A percentile compares a stretch with the other conserved stretches of the same genome.
phyloP scores from a whole-genome alignment of 2,113 vertebrate species.

The Nesogale talazaci region DNA sequence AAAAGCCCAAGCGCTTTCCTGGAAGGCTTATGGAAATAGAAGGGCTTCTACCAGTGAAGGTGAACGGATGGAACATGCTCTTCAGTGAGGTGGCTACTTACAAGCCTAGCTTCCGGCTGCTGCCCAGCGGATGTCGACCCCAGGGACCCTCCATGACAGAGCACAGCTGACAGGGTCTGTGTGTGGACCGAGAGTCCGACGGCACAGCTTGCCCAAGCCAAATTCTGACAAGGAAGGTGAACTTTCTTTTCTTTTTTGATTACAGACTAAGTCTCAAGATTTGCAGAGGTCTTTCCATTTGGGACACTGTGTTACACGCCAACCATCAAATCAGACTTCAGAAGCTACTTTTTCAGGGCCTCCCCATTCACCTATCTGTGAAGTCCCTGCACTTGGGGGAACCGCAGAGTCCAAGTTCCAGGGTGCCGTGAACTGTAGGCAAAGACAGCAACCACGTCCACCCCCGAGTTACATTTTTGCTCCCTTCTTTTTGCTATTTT shows the following conservation, averaged over 20 bases:
- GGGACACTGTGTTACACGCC: constrained; percentile 54
- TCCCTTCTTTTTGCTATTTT: background rate
- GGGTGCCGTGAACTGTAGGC: background rate
- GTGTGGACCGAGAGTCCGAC: constrained; percentile 40
- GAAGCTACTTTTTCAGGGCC: constrained; percentile 41
- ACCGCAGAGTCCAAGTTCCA: constrained; percentile 24
- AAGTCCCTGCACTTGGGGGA: constrained; percentile 39
- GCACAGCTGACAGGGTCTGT: no score
- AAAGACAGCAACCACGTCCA: background rate
- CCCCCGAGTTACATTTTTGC: background rate
- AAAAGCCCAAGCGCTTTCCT: constrained; percentile 61
- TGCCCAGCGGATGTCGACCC: no score
- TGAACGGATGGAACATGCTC: constrained; percentile 31
- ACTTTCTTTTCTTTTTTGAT: constrained; percentile 32
- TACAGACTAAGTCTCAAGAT: constrained; percentile 55
- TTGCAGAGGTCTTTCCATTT: constrained; percentile 59
- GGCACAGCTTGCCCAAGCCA: constrained; percentile 31
- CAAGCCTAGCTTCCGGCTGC: background rate
- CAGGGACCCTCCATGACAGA: no score
- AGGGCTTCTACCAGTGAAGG: constrained; percentile 47
- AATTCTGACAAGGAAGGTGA: background rate
- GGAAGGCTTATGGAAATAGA: constrained; percentile 2
- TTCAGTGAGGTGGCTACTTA: constrained; percentile 34
- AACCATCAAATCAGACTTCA: constrained; percentile 60
- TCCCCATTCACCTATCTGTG: constrained; percentile 15